Evolutionary conservation across 2,797 vertebrate genomes (phyloP), one percentile per base, ranked within the genome.

Genomic region (Tokudaia muenninki): DNA sequence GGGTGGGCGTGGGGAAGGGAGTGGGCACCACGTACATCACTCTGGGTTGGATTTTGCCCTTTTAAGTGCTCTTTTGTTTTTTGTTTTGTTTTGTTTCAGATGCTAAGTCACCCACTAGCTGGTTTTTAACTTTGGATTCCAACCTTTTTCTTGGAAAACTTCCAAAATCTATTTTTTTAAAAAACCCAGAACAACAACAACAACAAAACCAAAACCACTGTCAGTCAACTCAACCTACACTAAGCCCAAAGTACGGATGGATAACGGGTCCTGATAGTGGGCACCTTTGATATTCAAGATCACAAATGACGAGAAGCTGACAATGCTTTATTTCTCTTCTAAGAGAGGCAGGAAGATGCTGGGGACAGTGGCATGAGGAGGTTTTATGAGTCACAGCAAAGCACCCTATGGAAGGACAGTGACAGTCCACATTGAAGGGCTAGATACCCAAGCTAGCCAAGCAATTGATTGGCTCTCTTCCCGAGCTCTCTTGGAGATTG

Each of bases 301-400:
- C 74, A 47, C 0, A 14, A 0, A 2, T 4, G n/a, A 44, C 0
- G 2, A 0, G 47, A 37, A 47, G 6, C 14, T 41, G 3, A 7
- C 29, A 29, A 47, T 1, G 0, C 13, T 44, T 44, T 61, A n/a
- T 31, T 67, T 50, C 79, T 82, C 78, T 24, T 13, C 81, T 44
- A 12, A 17, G 70, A 72, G 17, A 72, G 9, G 34, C 14, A 50
- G 63, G 34, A 70, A 88, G 77, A 81, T 22, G 29, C 61, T 9
- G 17, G n/a, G 13, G 31, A 59, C 0, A 29, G 21, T 0, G 0
- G 19, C 55, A 0, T 2, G 2, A 1, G 13, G 44, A 65, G 50
- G 80, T 6, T 13, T 3, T 4, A 11, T 0, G 10, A 2, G 55
- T 37, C 47, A 41, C 0, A 19, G n/a, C 41, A 29, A 37, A 47